Conservation (phyloP, 2,113 vertebrate species). For the Oceanites oceanicus region DNA sequence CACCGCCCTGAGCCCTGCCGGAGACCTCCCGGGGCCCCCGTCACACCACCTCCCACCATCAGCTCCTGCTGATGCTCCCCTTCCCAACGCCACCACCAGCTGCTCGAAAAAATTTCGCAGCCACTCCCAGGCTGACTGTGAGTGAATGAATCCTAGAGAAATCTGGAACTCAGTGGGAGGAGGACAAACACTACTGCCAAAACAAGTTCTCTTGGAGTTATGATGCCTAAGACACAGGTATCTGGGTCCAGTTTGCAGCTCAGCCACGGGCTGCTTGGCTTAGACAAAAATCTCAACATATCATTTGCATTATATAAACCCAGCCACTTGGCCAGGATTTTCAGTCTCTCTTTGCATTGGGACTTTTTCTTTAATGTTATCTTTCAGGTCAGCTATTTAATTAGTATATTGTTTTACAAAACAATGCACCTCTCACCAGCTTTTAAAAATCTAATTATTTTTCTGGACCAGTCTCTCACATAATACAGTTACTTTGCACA, state of each 20-base stretch:
- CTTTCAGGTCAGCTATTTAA: background rate
- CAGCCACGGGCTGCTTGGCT: background rate
- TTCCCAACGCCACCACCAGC: background rate
- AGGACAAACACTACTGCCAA: background rate
- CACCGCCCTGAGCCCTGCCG: background rate
- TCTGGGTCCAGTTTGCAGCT: background rate
- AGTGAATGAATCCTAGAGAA: background rate
- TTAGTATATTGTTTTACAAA: background rate
- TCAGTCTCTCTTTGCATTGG: background rate
- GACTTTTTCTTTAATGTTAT: background rate
- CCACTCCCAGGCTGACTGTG: background rate
- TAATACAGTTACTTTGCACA: background rate
- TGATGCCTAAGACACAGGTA: background rate
- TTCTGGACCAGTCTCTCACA: background rate
- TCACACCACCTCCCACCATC: background rate
- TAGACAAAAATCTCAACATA: background rate
- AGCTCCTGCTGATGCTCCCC: background rate
- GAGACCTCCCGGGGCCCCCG: background rate
- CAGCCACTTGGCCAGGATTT: background rate
- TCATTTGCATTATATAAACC: background rate
- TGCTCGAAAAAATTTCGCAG: background rate
- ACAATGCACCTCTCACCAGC: background rate
- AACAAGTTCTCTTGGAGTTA: background rate
- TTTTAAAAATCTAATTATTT: background rate
- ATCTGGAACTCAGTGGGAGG: background rate